These are phyloP conservation scores for Leptinotarsa rubiginosa DNA, from an alignment of 2,888 invertebrate species.

Conservation along the genomic window DNA sequence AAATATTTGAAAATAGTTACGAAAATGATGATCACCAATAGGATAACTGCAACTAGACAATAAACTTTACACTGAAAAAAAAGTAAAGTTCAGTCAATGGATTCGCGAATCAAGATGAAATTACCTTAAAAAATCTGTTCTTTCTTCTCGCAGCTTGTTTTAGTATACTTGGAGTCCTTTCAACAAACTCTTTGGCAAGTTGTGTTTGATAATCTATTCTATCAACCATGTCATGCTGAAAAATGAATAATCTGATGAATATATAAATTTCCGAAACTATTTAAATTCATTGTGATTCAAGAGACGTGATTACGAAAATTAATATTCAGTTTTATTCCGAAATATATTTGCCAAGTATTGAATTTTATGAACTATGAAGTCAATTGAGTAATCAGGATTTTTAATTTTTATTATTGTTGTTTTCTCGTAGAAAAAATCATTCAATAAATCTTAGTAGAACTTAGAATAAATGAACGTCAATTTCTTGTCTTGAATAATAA, in stretches of 20 bases:
- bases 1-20: slow-evolving; percentile 16
- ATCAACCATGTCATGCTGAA: slow-evolving; percentile 75
- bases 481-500: neutral
- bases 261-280: too few species aligned
- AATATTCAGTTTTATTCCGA: too few species aligned
- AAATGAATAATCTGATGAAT: slow-evolving; percentile 33
- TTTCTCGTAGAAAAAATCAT: too few species aligned
- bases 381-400: too few species aligned
- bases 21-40: slow-evolving; percentile 25
- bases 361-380: too few species aligned
- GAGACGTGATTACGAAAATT: too few species aligned
- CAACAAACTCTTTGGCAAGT: slow-evolving; percentile 72
- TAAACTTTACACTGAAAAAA: slow-evolving; percentile 29
- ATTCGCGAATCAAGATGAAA: neutral
- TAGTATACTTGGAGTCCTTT: slow-evolving; percentile 70
- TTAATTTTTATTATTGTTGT: too few species aligned
- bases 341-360: too few species aligned
- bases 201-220: slow-evolving; percentile 76
- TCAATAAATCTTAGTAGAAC: too few species aligned
- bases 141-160: slow-evolving; percentile 68
- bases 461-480: too few species aligned
- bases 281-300: too few species aligned
- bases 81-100: neutral
- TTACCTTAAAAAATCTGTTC: slow-evolving; percentile 69
- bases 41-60: slow-evolving; percentile 14